Percentiles rank a stretch among this genome's conserved stretches.
phyloP scores from a whole-genome alignment of 2,888 invertebrate genomes.

The Philhelius pedissequus region DNA sequence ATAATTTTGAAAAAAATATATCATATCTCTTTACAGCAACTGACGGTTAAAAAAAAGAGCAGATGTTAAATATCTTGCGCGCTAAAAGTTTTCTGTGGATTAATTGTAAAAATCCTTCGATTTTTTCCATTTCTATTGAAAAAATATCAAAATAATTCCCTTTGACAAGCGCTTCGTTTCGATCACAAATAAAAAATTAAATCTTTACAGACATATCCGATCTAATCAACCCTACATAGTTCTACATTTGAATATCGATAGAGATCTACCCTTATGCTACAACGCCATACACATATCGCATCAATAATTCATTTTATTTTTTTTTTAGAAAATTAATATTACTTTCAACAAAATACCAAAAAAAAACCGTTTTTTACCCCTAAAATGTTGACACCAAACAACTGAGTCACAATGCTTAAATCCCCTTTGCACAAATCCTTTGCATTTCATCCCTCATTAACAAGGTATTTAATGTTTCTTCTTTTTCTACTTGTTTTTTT shows the following conservation, averaged over 20 bases:
- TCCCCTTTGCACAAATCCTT: slow-evolving; percentile 63
- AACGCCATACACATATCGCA: neutral
- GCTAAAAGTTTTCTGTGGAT: neutral
- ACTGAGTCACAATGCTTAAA: slow-evolving; percentile 32
- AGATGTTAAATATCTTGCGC: neutral
- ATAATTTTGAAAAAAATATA: neutral
- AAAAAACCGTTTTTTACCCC: slow-evolving; percentile 34
- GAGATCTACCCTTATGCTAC: slow-evolving; percentile 53
- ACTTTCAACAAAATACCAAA: slow-evolving; percentile 7
- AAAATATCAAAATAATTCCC: neutral
- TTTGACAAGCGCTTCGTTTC: slow-evolving; percentile 6
- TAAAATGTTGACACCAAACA: slow-evolving; percentile 46
- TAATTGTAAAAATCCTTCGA: neutral
- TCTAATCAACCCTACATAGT: slow-evolving; percentile 29
- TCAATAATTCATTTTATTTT: slow-evolving; percentile 38
- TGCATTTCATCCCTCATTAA: slow-evolving; percentile 67
- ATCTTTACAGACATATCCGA: slow-evolving; percentile 10
- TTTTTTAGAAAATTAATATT: slow-evolving; percentile 19
- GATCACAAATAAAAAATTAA: neutral
- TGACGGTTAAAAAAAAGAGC: neutral
- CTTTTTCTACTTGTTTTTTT: neutral
- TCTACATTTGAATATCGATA: slow-evolving; percentile 59
- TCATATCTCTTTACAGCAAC: no score
- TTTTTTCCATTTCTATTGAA: neutral
- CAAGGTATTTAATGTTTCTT: slow-evolving; percentile 47